A percentile compares a stretch with the other conserved stretches of the same genome.
Conservation (phyloP, 2,113 vertebrate species). For the Oxygymnocypris stewartii region DNA sequence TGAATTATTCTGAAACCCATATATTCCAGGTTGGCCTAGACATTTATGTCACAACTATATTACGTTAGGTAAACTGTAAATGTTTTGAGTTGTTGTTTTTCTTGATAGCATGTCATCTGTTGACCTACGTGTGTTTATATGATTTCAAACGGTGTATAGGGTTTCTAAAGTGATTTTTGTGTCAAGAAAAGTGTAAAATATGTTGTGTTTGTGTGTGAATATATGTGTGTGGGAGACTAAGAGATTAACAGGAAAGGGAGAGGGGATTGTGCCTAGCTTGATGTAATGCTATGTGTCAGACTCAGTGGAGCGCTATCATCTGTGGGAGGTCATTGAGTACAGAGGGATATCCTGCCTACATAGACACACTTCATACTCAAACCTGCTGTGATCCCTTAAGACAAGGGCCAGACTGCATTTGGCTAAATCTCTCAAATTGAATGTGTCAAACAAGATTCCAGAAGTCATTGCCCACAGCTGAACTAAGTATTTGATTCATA, state of each 20-base stretch:
- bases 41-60: not conserved
- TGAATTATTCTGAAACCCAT: not conserved
- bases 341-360: slow-evolving; percentile 29
- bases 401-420: slow-evolving; percentile 9
- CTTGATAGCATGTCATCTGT: not conserved
- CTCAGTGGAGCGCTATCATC: slow-evolving; percentile 51
- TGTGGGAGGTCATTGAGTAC: slow-evolving; percentile 35
- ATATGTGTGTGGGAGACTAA: not conserved
- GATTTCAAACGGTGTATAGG: not conserved
- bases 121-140: not conserved
- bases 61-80: not conserved
- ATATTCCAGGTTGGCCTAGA: not conserved
- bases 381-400: slow-evolving; percentile 31
- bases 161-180: not conserved
- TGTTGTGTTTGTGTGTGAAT: not conserved
- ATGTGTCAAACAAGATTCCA: slow-evolving; percentile 39
- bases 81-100: not conserved
- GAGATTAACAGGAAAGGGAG: not conserved
- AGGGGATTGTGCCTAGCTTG: slow-evolving; percentile 12
- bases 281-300: slow-evolving; percentile 63
- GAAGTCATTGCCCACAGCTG: slow-evolving; percentile 18
- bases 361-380: not conserved
- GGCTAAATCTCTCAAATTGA: slow-evolving; percentile 34
- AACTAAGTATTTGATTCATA: slow-evolving; percentile 29
- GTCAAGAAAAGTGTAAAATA: not conserved